Evolutionary conservation across 2,797 vertebrate species (phyloP).

Genomic region (Galago senegalensis): DNA sequence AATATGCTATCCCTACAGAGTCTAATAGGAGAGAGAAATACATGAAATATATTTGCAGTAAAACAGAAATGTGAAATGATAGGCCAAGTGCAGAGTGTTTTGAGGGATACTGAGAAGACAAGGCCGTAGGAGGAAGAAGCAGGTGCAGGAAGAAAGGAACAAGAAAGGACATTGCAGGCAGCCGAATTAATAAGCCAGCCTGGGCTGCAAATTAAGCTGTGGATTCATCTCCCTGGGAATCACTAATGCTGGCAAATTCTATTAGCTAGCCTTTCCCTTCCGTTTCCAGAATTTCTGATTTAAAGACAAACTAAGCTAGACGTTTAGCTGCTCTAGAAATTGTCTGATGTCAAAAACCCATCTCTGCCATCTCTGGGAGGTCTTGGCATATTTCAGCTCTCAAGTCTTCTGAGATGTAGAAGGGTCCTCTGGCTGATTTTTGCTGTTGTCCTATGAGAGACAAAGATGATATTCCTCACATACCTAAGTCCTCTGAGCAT

Average conservation of each 20-base stretch:
- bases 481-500: background rate
- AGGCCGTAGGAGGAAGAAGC: background rate
- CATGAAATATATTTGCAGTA: constrained; percentile 70
- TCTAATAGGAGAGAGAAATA: constrained; percentile 54
- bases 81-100: constrained; percentile 53
- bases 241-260: constrained; percentile 52
- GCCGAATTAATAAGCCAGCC: constrained; percentile 60
- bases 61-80: constrained; percentile 54
- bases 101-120: constrained; percentile 52
- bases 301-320: constrained; percentile 64
- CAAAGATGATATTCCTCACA: background rate
- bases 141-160: constrained; percentile 40
- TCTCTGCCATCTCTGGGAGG: background rate
- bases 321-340: background rate
- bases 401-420: background rate
- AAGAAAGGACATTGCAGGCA: constrained; percentile 28
- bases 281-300: constrained; percentile 56
- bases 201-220: constrained; percentile 71
- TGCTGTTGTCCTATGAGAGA: background rate
- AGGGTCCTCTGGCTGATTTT: background rate
- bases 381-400: background rate
- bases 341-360: constrained; percentile 11
- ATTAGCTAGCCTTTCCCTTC: constrained; percentile 56
- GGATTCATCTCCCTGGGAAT: constrained; percentile 66
- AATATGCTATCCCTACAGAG: constrained; percentile 21